Base-by-base conservation (phyloP, 2,797 vertebrate genomes). In the Ctenochaetus hawaiiensis region DNA sequence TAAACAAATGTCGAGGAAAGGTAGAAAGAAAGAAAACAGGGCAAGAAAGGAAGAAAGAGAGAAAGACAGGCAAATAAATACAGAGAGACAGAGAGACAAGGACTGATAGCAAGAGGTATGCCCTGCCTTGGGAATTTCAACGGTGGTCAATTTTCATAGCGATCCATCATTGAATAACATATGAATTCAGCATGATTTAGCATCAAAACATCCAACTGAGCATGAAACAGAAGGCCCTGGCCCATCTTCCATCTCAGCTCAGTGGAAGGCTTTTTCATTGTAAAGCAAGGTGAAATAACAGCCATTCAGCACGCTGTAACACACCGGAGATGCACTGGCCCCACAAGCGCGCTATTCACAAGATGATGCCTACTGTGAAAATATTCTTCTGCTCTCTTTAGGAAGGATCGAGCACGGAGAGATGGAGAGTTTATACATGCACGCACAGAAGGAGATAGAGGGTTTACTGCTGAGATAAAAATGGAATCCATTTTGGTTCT, bases 401-500 rank as follows among this genome's bases (percentile, higher is more conserved):
- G 79, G 72, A 68, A 72, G 47, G 58, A 67, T 34, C 30, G 53
- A 61, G 61, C 43, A 44, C 49, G 9, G 61, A 59, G 65, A 76
- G 61, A 77, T 43, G 57, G 63, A 59, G 59, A 63, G 76, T 67
- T 48, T 72, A 20, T 70, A 75, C 81, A 90, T 77, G 68, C 72
- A 67, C 9, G 41, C 69, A 61, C 86, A 72, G 75, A 76, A 72
- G 77, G 86, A 83, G 83, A 87, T 72, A 66, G 84, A 86, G 71
- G 84, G 83, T 91, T 91, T 77, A 84, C 86, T 34, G 83, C 88
- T 88, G 92, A 86, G 91, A 93, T 86, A 90, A 92, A 94, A 93
- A 91, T 91, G 90, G 90, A 93, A 92, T 93, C 90, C 92, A 93
- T 93, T 93, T 94, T 93, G 86, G 89, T 84, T 93, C 89, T 82